A percentile compares a stretch with the other conserved stretches of the same genome.
phyloP scores from a whole-genome alignment of 2,113 vertebrate genomes.

The Nycticorax nycticorax region DNA sequence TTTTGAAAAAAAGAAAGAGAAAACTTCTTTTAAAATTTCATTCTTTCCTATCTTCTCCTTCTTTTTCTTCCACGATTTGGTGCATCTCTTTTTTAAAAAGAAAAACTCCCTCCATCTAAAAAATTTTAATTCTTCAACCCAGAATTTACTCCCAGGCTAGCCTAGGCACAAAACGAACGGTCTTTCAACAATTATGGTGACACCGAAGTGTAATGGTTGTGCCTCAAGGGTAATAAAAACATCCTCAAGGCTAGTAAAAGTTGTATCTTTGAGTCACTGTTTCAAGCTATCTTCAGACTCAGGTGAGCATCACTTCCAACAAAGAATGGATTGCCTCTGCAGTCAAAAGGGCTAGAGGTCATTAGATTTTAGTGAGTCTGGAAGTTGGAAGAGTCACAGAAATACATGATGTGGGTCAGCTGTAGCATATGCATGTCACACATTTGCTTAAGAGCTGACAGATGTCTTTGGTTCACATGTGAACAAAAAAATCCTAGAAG shows the following conservation, averaged over 20 bases:
- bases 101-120: neutral
- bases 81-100: neutral
- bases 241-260: neutral
- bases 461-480: neutral
- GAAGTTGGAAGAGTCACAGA: neutral
- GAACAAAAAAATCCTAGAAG: neutral
- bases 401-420: neutral
- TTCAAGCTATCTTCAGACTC: neutral
- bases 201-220: neutral
- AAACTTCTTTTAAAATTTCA: neutral
- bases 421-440: neutral
- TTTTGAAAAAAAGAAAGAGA: rapidly evolving
- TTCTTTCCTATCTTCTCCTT: neutral
- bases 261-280: neutral
- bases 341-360: neutral
- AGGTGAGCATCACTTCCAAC: neutral
- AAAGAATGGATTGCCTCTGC: neutral
- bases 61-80: neutral
- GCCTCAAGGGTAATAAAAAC: neutral
- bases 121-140: neutral
- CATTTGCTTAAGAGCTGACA: neutral
- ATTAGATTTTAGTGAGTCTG: neutral
- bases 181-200: neutral
- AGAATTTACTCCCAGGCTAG: neutral
- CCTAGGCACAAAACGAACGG: neutral